Evolutionary conservation across 2,797 vertebrate genomes (phyloP).

Genomic region (Sebastes umbrosus): DNA sequence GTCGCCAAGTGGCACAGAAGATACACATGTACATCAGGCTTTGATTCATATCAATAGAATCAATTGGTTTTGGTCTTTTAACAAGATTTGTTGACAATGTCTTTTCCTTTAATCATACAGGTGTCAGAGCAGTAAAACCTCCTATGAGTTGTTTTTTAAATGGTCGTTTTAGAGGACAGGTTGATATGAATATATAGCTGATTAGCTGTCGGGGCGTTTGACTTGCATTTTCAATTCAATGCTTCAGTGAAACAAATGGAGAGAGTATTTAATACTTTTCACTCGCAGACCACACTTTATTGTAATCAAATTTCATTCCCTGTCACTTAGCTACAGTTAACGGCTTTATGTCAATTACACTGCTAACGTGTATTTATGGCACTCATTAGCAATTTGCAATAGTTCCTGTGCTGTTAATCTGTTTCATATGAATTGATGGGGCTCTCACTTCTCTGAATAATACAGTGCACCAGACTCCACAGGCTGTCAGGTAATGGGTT

Average conservation of each 20-base stretch:
- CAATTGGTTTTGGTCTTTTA: not conserved
- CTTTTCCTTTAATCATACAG: not conserved
- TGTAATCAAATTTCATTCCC: slow-evolving; percentile 51
- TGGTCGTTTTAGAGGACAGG: not conserved
- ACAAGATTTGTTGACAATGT: not conserved
- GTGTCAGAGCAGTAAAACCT: not conserved
- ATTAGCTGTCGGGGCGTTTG: not conserved
- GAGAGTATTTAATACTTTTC: slow-evolving; percentile 16
- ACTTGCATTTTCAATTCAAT: not conserved
- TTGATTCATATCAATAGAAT: not conserved
- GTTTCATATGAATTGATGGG: slow-evolving; percentile 46
- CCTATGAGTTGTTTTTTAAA: not conserved
- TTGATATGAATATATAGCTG: not conserved
- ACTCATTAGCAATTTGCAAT: slow-evolving; percentile 52
- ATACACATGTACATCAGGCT: not conserved
- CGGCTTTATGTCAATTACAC: slow-evolving; percentile 50
- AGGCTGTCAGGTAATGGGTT: slow-evolving; percentile 54
- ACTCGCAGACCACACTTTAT: slow-evolving; percentile 16
- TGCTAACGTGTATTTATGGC: slow-evolving; percentile 48
- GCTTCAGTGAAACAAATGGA: not conserved
- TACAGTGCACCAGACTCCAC: slow-evolving; percentile 43
- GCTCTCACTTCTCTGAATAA: slow-evolving; percentile 45
- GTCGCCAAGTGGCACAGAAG: not conserved
- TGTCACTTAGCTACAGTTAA: slow-evolving; percentile 47
- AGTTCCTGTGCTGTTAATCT: slow-evolving; percentile 56